Evolutionary conservation across 2,113 vertebrate species (phyloP).

Genomic region (Regulus satrapa): DNA sequence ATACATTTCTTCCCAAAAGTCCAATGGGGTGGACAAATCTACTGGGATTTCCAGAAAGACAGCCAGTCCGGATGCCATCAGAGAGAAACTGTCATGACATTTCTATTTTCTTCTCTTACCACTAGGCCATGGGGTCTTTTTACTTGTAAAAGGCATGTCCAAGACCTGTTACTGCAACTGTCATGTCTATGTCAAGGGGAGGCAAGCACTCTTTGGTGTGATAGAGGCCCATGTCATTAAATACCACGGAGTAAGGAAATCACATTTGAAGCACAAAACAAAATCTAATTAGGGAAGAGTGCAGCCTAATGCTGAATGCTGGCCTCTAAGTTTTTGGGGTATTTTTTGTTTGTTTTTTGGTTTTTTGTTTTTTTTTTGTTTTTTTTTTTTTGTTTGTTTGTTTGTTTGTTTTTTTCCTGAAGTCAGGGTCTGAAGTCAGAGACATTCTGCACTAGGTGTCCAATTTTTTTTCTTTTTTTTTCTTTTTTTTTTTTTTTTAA

Average conservation of each 20-base stretch:
- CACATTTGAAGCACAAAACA: neutral
- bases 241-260: neutral
- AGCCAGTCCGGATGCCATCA: neutral
- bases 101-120: neutral
- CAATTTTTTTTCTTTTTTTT: too few relatives aligned
- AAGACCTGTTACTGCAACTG: neutral
- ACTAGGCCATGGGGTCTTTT: fast-evolving
- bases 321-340: too few relatives aligned
- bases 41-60: neutral
- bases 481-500: neutral
- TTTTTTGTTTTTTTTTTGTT: too few relatives aligned
- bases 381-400: too few relatives aligned
- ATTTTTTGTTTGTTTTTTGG: too few relatives aligned
- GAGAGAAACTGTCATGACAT: neutral
- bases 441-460: neutral
- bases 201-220: neutral
- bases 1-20: neutral
- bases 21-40: neutral
- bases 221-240: neutral
- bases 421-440: neutral
- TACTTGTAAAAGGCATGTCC: neutral
- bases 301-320: neutral
- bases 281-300: neutral
- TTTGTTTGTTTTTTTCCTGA: neutral
- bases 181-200: neutral